Base-by-base conservation (phyloP, 2,888 invertebrate genomes). In the Dioctria rufipes region DNA sequence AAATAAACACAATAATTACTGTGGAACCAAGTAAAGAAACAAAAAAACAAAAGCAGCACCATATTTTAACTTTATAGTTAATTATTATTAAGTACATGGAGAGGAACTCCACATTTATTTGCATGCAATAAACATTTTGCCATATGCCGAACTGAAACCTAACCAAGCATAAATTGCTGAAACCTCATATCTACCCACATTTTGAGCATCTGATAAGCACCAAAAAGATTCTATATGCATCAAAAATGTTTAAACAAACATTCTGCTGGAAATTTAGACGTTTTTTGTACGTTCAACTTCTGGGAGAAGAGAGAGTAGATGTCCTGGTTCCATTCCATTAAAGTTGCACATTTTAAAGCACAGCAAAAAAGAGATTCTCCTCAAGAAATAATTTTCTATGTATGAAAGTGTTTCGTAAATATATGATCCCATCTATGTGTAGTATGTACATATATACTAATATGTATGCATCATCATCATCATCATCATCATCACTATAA, bases 91-190 rank as follows among this genome's bases (percentile, higher is more conserved):
- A 25, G 25, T 25, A 25, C 25, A 2, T 25, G 2, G 25, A 25
- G 25, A 25, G 25, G 25, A 25, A 25, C 25, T 25, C 25, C 25
- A 25, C 25, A 25, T 25, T 25, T 25, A 25, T 25, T 25, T 25
- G 25, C 25, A 25, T 25, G 25, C 25, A 25, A 25, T 25, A 25
- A 67, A 67, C 61, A 63, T 67, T 43, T 13, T 8, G 67, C 11
- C 67, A 37, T 25, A 37, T 67, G 67, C 46, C 4, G 46, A 43
- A 13, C 4, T 8, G 46, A 4, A 66, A 66, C 43, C 25, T 13
- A 66, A 43, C 66, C 66, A 66, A 66, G 40, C 49, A 67, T 67
- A 49, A 67, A 67, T 46, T n/a, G 67, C 46, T 43, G 46, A 6
- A 43, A 42, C 13, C 25, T 46, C 49, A 67, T 9, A 67, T 49